Conservation (phyloP, 2,888 invertebrate species). For the Blastobasis lacticolella region DNA sequence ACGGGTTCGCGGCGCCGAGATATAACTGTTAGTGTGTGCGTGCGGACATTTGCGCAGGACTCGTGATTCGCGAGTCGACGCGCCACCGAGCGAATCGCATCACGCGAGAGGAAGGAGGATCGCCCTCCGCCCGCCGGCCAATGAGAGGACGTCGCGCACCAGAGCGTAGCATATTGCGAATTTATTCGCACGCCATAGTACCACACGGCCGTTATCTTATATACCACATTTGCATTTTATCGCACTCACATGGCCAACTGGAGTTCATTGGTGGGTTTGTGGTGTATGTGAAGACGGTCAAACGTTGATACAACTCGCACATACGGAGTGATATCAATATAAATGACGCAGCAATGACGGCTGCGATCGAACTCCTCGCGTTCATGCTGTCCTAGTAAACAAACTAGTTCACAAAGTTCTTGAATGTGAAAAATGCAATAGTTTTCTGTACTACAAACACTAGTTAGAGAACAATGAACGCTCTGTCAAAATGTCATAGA, state of each 20-base stretch:
- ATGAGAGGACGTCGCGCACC: slow-evolving; percentile 45
- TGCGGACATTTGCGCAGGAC: slow-evolving; percentile 38
- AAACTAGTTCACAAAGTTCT: slow-evolving; percentile 45
- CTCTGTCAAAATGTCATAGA: slow-evolving; percentile 46
- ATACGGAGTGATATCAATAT: slow-evolving; percentile 6
- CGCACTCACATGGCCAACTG: not conserved
- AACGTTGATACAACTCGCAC: not conserved
- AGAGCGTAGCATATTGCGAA: slow-evolving; percentile 50
- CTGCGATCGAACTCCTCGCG: slow-evolving; percentile 31
- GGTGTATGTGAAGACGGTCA: not conserved
- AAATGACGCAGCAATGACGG: slow-evolving; percentile 18
- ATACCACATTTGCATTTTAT: not conserved
- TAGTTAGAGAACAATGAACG: slow-evolving; percentile 30
- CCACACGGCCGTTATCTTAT: slow-evolving; percentile 14
- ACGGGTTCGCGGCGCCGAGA: not conserved
- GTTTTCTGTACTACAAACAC: slow-evolving; percentile 6
- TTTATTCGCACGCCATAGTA: slow-evolving; percentile 44
- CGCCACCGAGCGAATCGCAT: slow-evolving; percentile 61
- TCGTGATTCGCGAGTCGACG: slow-evolving; percentile 42
- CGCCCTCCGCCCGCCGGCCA: slow-evolving; percentile 63
- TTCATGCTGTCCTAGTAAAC: slow-evolving; percentile 55
- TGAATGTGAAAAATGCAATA: slow-evolving; percentile 15
- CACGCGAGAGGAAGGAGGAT: slow-evolving; percentile 69
- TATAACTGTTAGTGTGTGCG: slow-evolving; percentile 15
- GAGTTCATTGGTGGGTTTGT: not conserved